phyloP scores from a whole-genome alignment of 2,888 invertebrate genomes.

The Cheilosia scutellata region DNA sequence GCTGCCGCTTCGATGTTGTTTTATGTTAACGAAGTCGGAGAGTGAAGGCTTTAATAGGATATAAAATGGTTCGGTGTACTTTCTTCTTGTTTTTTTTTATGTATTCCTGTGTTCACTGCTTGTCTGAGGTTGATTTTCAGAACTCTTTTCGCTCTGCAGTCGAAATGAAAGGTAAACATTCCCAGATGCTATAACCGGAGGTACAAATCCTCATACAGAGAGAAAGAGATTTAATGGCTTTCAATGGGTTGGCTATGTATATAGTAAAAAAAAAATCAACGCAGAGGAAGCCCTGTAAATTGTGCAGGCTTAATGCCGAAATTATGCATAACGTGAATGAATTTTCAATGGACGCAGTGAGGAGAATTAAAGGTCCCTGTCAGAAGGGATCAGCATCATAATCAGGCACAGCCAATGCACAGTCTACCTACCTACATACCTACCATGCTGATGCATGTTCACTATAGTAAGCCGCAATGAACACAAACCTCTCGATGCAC shows the following conservation, averaged over 20 bases:
- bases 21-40: slow-evolving; percentile 49
- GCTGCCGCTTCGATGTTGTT: slow-evolving; percentile 35
- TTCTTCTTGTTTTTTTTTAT: background rate
- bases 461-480: slow-evolving; percentile 17
- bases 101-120: slow-evolving; percentile 19
- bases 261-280: background rate
- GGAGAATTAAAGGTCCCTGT: slow-evolving; percentile 39
- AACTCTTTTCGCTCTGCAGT: slow-evolving; percentile 16
- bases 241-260: slow-evolving; percentile 11
- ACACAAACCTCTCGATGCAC: slow-evolving; percentile 2
- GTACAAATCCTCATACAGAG: slow-evolving; percentile 14
- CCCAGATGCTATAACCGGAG: slow-evolving; percentile 40
- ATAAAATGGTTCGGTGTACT: slow-evolving; percentile 39
- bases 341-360: slow-evolving; percentile 51
- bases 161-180: slow-evolving; percentile 62
- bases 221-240: slow-evolving; percentile 37
- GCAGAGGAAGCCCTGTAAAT: slow-evolving; percentile 20
- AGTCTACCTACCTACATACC: background rate
- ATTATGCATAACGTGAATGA: slow-evolving; percentile 57
- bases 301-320: slow-evolving; percentile 55
- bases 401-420: slow-evolving; percentile 6
- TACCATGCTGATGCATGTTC: background rate
- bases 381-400: slow-evolving; percentile 51
- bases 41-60: slow-evolving; percentile 62
- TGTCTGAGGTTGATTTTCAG: slow-evolving; percentile 42